A percentile compares a stretch with the other conserved stretches of the same genome.
phyloP scores from a whole-genome alignment of 2,113 vertebrate species.

The Caranx ignobilis region DNA sequence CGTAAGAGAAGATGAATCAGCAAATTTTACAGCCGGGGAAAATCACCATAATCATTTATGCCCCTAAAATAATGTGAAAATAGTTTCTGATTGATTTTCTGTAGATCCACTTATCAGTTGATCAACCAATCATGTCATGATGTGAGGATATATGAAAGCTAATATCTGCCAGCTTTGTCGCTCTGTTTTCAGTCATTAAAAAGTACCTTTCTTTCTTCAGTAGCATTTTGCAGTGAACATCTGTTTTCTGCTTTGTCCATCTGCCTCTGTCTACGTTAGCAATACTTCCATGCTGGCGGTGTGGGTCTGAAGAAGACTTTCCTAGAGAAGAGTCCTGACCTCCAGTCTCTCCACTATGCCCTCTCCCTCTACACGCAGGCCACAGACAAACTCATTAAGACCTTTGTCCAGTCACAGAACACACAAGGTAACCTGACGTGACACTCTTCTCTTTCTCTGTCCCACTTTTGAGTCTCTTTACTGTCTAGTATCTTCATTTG shows the following conservation, averaged over 20 bases:
- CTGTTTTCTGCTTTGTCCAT: not conserved
- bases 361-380: slow-evolving; percentile 98
- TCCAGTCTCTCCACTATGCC: slow-evolving; percentile 95
- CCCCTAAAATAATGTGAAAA: not conserved
- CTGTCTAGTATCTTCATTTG: slow-evolving; percentile 17
- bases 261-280: slow-evolving; percentile 78
- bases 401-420: slow-evolving; percentile 95
- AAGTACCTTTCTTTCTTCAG: too few species aligned
- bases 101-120: not conserved
- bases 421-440: slow-evolving; percentile 88
- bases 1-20: not conserved
- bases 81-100: not conserved
- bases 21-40: not conserved
- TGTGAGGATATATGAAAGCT: not conserved
- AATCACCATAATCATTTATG: not conserved
- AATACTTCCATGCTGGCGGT: slow-evolving; percentile 98
- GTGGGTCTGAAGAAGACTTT: slow-evolving; percentile 99
- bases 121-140: not conserved
- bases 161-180: not conserved
- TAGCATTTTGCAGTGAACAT: not conserved
- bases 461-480: slow-evolving; percentile 1
- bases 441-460: not conserved
- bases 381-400: slow-evolving; percentile 97
- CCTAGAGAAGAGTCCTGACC: slow-evolving; percentile 97
- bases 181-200: too few species aligned